phyloP scores from a whole-genome alignment of 2,113 vertebrate species.

The Notarius quadriscutis region DNA sequence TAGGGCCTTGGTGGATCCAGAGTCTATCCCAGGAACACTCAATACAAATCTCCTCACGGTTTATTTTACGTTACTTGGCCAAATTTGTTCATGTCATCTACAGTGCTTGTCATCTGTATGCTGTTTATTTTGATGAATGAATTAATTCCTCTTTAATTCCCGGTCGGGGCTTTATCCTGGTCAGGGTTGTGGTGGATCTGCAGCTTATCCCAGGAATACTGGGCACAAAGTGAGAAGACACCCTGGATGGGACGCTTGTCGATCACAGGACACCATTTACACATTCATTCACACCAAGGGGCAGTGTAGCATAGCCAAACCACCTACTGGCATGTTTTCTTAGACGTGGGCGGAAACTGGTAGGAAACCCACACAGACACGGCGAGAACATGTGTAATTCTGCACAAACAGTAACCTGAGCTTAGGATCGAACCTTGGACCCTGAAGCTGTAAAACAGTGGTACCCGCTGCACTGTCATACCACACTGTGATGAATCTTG shows the following conservation, averaged over 20 bases:
- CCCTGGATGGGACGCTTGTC: background rate
- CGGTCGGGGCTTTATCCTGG: background rate
- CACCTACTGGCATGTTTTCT: background rate
- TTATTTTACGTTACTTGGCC: background rate
- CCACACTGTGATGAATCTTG: background rate
- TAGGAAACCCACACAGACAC: background rate
- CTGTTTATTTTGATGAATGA: background rate
- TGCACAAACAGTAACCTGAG: background rate
- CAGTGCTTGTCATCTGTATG: background rate
- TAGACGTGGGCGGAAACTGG: background rate
- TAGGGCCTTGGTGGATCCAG: background rate
- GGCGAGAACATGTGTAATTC: background rate
- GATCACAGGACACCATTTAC: background rate
- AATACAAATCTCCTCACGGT: background rate
- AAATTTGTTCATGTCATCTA: background rate
- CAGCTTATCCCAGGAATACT: background rate
- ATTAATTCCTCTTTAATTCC: background rate
- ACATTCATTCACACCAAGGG: background rate
- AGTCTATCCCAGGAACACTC: background rate
- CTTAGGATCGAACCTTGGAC: background rate
- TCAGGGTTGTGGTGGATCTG: background rate
- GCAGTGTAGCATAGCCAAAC: background rate
- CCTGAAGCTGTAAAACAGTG: background rate
- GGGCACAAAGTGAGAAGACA: background rate
- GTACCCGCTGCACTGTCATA: background rate